A percentile compares a stretch with the other conserved stretches of the same genome.
Evolutionary conservation across 2,113 vertebrate genomes (phyloP).

Genomic region (Regulus satrapa): DNA sequence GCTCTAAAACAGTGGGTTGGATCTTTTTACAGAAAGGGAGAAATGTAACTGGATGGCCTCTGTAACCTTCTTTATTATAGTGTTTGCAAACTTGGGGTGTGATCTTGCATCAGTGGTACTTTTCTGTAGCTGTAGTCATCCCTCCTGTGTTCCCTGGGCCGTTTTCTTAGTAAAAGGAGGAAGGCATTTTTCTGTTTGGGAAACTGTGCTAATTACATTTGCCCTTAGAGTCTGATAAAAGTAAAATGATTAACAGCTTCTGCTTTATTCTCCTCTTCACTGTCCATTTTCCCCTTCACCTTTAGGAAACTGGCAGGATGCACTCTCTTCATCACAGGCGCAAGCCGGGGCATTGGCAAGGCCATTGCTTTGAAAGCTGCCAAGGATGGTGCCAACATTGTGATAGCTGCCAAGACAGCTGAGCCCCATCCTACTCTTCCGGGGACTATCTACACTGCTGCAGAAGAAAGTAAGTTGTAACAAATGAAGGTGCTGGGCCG

Average conservation of each 20-base stretch:
- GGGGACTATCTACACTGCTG: slow-evolving; percentile 92
- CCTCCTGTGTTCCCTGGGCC: background rate
- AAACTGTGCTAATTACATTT: background rate
- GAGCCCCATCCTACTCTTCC: slow-evolving; percentile 86
- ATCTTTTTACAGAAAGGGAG: background rate
- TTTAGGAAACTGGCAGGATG: slow-evolving; percentile 88
- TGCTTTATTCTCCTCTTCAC: background rate
- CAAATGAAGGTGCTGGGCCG: background rate
- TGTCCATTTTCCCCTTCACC: background rate
- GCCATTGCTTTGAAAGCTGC: slow-evolving; percentile 96
- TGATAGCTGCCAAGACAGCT: slow-evolving; percentile 92
- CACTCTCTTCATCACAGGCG: slow-evolving; percentile 93
- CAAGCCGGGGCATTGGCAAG: slow-evolving; percentile 94
- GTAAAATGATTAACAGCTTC: background rate
- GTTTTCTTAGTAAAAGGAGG: background rate
- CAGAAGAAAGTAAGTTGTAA: slow-evolving; percentile 83
- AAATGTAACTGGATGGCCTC: background rate
- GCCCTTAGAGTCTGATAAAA: background rate
- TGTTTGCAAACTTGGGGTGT: background rate
- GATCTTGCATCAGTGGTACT: background rate
- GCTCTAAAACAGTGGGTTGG: background rate
- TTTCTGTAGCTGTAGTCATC: background rate
- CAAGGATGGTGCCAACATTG: slow-evolving; percentile 90
- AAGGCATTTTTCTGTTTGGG: background rate
- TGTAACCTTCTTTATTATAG: background rate